Percentiles rank a stretch among this genome's conserved stretches.
Evolutionary conservation across 2,113 vertebrate species (phyloP).

Genomic region (Platichthys stellatus): DNA sequence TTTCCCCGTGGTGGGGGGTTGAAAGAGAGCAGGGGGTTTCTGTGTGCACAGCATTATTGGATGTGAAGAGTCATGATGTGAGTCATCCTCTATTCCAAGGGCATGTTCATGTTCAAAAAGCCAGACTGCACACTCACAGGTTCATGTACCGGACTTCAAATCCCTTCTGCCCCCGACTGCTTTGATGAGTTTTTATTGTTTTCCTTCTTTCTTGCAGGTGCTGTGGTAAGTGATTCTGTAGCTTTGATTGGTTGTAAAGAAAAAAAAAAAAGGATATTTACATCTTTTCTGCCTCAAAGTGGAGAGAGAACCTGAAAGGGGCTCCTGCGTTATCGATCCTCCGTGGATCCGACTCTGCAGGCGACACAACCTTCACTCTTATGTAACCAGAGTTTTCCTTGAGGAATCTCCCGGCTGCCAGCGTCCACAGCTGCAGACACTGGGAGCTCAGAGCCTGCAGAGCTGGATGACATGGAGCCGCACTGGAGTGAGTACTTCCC

Average conservation of each 20-base stretch:
- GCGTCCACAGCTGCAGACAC: slow-evolving; percentile 41
- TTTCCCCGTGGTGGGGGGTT: slow-evolving; percentile 28
- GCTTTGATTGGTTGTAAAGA: neutral
- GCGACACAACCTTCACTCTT: slow-evolving; percentile 25
- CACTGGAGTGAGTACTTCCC: slow-evolving; percentile 26
- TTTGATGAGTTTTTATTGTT: slow-evolving; percentile 17
- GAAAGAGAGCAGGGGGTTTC: slow-evolving; percentile 41
- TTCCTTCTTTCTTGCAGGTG: slow-evolving; percentile 36
- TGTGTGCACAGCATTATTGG: slow-evolving; percentile 56
- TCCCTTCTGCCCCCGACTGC: slow-evolving; percentile 8
- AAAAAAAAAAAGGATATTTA: slow-evolving; percentile 17
- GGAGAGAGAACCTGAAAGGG: slow-evolving; percentile 13
- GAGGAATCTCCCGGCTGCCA: slow-evolving; percentile 37
- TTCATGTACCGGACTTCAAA: slow-evolving; percentile 9
- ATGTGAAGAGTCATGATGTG: slow-evolving; percentile 58
- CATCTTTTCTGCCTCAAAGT: slow-evolving; percentile 8
- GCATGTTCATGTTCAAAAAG: slow-evolving; percentile 54
- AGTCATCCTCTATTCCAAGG: slow-evolving; percentile 61
- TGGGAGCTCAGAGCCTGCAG: slow-evolving; percentile 51
- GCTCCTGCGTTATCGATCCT: slow-evolving; percentile 40
- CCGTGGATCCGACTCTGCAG: slow-evolving; percentile 37
- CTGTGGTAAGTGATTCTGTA: slow-evolving; percentile 18
- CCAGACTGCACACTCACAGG: slow-evolving; percentile 29
- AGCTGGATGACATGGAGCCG: slow-evolving; percentile 39
- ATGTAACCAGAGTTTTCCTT: slow-evolving; percentile 40